Evolutionary conservation across 2,797 vertebrate genomes (phyloP).

Genomic region (Acipenser ruthenus): DNA sequence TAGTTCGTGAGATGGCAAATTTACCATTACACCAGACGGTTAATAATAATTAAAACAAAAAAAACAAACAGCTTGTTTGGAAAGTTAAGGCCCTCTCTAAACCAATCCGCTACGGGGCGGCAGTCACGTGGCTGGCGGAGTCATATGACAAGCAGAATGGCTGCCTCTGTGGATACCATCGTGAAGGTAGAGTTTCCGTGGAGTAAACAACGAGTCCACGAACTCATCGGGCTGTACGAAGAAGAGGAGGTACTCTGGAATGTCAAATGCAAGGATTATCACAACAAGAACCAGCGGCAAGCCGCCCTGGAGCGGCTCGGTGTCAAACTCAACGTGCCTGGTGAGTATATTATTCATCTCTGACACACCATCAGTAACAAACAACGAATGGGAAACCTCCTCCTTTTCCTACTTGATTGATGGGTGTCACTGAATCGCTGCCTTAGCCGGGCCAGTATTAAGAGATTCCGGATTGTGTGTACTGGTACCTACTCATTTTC

Average conservation of each 20-base stretch:
- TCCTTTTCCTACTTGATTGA: too few species aligned
- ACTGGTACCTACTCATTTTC: too few species aligned
- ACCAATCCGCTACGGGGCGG: neutral
- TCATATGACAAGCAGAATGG: constrained; percentile 9
- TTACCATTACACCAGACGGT: too few species aligned
- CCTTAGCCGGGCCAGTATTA: too few species aligned
- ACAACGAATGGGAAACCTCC: too few species aligned
- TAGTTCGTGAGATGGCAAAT: too few species aligned
- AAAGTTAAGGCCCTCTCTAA: neutral
- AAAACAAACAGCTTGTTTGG: neutral
- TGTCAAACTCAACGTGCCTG: constrained; percentile 3
- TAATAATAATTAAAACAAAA: neutral
- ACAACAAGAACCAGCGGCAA: constrained; percentile 12
- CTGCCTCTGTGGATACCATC: constrained; percentile 3
- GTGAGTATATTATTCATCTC: neutral
- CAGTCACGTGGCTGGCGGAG: neutral
- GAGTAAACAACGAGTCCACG: constrained; percentile 5
- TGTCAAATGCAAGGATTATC: constrained; percentile 10
- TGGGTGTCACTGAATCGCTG: too few species aligned
- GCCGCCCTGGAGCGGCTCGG: constrained; percentile 9
- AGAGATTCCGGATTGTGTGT: too few species aligned
- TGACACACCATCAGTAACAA: too few species aligned
- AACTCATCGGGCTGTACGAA: constrained; percentile 14
- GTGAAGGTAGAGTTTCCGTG: constrained; percentile 7
- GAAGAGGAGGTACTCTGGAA: constrained; percentile 13